Percentiles rank a stretch among this genome's conserved stretches.
Conservation (phyloP, 2,888 invertebrate genomes). For the Cephonodes hylas region DNA sequence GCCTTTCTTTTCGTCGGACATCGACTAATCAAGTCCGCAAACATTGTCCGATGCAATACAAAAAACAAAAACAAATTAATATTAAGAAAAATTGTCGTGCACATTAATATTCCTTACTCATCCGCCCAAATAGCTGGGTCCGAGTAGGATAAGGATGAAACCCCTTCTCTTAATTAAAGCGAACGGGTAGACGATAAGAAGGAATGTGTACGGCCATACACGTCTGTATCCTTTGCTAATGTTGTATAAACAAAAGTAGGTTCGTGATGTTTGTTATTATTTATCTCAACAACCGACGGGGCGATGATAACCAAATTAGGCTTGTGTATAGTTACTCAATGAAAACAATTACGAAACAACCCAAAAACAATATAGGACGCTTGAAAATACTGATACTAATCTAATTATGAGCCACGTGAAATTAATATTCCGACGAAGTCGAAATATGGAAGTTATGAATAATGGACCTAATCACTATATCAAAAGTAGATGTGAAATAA, state of each 20-base stretch:
- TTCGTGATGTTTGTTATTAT: not conserved
- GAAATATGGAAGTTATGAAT: not conserved
- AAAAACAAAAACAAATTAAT: not conserved
- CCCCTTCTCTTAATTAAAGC: not conserved
- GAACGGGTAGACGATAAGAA: not conserved
- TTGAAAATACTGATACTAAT: not conserved
- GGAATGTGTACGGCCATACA: not conserved
- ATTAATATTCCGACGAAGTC: not conserved
- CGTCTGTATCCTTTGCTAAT: not conserved
- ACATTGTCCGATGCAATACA: too few species aligned
- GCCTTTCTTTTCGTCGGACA: too few species aligned
- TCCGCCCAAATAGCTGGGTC: not conserved
- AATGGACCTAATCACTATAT: not conserved
- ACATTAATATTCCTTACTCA: not conserved
- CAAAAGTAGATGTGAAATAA: conserved; percentile 19
- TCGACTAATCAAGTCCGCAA: too few species aligned
- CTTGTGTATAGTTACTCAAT: not conserved
- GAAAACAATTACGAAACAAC: not conserved
- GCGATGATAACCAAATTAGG: not conserved
- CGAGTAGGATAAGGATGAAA: not conserved
- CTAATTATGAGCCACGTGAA: not conserved
- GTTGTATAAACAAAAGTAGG: not conserved
- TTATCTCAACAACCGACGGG: not conserved
- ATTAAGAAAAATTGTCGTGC: not conserved
- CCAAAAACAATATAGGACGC: not conserved